phyloP scores from a whole-genome alignment of 1,140 invertebrate species.

The Diprion similis region DNA sequence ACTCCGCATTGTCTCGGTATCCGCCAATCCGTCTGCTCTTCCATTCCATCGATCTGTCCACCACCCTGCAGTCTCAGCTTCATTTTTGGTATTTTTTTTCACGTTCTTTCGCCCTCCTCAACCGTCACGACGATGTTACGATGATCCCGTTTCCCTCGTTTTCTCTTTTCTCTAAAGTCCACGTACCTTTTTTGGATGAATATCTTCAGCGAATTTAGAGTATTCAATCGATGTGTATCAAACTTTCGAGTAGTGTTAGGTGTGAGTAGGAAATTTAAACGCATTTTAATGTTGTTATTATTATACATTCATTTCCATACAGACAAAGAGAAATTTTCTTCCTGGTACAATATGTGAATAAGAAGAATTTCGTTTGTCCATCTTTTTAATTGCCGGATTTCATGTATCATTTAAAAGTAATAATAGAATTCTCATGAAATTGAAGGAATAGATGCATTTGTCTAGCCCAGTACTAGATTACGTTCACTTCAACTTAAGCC shows the following conservation, averaged over 20 bases:
- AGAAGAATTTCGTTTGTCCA: neutral
- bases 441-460: neutral
- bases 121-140: neutral
- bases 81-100: neutral
- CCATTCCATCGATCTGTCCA: neutral
- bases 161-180: too few species aligned
- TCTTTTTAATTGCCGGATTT: neutral
- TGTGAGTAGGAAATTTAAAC: too few species aligned
- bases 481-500: neutral
- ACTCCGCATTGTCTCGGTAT: neutral
- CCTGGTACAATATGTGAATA: too few species aligned
- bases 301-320: too few species aligned
- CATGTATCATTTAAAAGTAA: neutral
- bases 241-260: too few species aligned
- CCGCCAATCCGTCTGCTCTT: neutral
- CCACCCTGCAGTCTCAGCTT: neutral
- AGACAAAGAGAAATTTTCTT: too few species aligned
- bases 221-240: too few species aligned
- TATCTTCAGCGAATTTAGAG: too few species aligned
- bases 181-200: too few species aligned
- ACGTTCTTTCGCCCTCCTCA: neutral
- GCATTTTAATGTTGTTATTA: too few species aligned
- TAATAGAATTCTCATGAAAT: neutral
- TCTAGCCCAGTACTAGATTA: neutral
- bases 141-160: too few species aligned